These are phyloP conservation scores for Xylota segnis DNA, from an alignment of 2,888 invertebrate species.

Conservation along the genomic window DNA sequence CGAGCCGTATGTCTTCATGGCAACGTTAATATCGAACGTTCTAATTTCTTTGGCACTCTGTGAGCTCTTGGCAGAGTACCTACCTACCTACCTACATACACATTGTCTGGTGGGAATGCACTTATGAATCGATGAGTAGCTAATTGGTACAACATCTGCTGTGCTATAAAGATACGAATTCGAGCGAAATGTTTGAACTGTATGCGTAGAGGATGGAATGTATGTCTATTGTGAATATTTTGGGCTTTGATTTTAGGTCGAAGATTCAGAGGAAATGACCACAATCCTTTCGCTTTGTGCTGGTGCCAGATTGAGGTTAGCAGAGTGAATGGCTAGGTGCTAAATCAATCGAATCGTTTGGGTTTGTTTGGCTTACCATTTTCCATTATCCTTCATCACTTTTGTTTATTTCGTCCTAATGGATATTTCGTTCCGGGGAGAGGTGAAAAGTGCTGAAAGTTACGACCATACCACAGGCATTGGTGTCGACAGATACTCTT, in stretches of 20 bases:
- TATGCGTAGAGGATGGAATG: conserved; percentile 29
- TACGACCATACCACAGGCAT: background rate
- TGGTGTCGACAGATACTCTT: background rate
- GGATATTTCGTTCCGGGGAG: background rate
- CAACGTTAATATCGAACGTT: conserved; percentile 36
- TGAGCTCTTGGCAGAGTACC: conserved; percentile 17
- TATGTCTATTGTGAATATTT: conserved; percentile 48
- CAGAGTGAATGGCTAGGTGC: conserved; percentile 23
- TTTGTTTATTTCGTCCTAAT: background rate
- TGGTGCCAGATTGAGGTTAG: conserved; percentile 44
- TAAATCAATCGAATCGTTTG: conserved; percentile 25
- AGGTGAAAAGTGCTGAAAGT: background rate
- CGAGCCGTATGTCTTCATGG: conserved; percentile 56
- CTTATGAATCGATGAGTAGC: conserved; percentile 71
- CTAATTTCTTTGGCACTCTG: conserved; percentile 60
- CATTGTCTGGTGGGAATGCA: conserved; percentile 52
- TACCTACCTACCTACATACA: conserved; percentile 8
- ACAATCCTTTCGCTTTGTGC: conserved; percentile 14
- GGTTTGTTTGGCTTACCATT: conserved; percentile 28
- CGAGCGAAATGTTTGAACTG: background rate
- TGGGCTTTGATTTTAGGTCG: conserved; percentile 47
- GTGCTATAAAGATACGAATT: conserved; percentile 28
- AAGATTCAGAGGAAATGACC: conserved; percentile 36
- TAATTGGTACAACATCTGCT: conserved; percentile 72
- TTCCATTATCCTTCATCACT: conserved; percentile 18